phyloP scores from a whole-genome alignment of 2,888 invertebrate species.

The Cantharis nigra region DNA sequence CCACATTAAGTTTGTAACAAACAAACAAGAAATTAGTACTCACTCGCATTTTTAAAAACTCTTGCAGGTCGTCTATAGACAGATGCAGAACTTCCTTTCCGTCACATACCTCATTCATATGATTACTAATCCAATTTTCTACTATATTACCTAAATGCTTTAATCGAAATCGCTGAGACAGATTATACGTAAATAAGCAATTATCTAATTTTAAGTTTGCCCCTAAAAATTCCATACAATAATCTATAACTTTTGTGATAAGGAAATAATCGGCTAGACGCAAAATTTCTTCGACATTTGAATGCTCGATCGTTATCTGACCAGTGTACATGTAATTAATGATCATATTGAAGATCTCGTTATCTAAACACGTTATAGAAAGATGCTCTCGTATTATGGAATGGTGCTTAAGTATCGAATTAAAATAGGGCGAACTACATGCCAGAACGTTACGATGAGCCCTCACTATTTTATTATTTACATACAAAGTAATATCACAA shows the following conservation, averaged over 20 bases:
- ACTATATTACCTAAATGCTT: constrained; percentile 62
- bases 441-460: constrained; percentile 68
- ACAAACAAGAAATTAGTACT: constrained; percentile 10
- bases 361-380: constrained; percentile 62
- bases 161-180: constrained; percentile 64
- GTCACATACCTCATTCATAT: constrained; percentile 60
- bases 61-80: constrained; percentile 56
- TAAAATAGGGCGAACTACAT: constrained; percentile 68
- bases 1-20: not conserved
- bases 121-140: constrained; percentile 60
- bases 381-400: constrained; percentile 61
- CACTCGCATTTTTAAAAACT: constrained; percentile 61
- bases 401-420: constrained; percentile 62
- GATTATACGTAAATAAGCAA: constrained; percentile 64
- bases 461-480: constrained; percentile 62
- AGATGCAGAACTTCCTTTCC: constrained; percentile 61
- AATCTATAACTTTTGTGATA: constrained; percentile 63
- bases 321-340: constrained; percentile 71
- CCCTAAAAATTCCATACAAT: constrained; percentile 68
- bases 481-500: constrained; percentile 65
- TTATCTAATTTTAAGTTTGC: constrained; percentile 65
- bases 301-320: constrained; percentile 61
- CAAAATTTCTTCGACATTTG: constrained; percentile 65
- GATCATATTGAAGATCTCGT: constrained; percentile 62
- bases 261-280: constrained; percentile 67